These are phyloP conservation scores for Periplaneta americana DNA, from an alignment of 1,140 invertebrate genomes.

Conservation along the genomic window DNA sequence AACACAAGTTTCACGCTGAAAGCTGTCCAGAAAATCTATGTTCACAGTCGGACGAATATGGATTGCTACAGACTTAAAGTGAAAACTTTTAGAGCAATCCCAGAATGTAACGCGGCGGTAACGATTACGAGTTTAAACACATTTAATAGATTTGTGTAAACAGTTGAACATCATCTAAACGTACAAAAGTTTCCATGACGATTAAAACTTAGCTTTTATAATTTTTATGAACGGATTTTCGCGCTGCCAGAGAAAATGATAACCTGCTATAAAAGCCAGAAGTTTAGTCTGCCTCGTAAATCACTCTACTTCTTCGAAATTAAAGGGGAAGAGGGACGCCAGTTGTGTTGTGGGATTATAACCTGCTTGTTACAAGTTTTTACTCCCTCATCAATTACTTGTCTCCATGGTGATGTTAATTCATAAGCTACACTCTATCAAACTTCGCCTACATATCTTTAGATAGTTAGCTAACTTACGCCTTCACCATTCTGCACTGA, in stretches of 20 bases:
- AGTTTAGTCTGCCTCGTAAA: not conserved
- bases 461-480: no score
- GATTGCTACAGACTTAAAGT: not conserved
- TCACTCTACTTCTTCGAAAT: not conserved
- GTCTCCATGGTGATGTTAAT: no score
- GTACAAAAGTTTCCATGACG: not conserved
- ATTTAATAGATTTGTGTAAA: not conserved
- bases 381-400: no score
- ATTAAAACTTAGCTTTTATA: not conserved
- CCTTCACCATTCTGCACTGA: no score
- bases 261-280: not conserved
- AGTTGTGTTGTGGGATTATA: no score
- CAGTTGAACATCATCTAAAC: not conserved
- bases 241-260: not conserved
- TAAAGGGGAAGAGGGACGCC: no score
- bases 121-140: not conserved
- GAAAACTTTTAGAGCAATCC: not conserved
- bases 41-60: not conserved
- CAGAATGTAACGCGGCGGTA: not conserved
- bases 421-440: no score
- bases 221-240: not conserved
- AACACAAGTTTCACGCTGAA: not conserved
- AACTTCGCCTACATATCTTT: no score
- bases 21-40: not conserved
- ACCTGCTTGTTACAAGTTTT: no score